Evolutionary conservation across 2,888 invertebrate species (phyloP).

Genomic region (Eubasilissa splendida): DNA sequence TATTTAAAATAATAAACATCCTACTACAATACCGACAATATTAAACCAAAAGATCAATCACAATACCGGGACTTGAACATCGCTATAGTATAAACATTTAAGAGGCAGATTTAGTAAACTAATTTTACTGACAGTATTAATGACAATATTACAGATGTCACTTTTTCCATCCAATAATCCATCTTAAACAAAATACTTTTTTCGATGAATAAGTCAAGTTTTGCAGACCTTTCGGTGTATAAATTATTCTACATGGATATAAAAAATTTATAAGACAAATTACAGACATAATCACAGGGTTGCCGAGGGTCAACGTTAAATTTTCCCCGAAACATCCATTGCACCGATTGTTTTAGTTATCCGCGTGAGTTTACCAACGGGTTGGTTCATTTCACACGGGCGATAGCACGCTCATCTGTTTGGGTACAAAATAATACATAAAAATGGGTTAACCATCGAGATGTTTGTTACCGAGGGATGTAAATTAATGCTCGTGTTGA

Average conservation of each 20-base stretch:
- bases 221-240: not conserved
- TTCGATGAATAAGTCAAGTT: not conserved
- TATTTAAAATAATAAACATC: conserved; percentile 8
- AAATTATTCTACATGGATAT: conserved; percentile 27
- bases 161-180: no score
- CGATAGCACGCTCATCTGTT: not conserved
- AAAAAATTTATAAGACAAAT: conserved; percentile 7
- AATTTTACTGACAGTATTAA: no score
- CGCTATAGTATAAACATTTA: no score
- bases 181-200: no score
- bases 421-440: conserved; percentile 13
- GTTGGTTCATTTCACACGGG: not conserved
- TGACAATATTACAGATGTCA: no score
- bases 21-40: conserved; percentile 18
- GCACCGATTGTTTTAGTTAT: conserved; percentile 35
- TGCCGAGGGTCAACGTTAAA: conserved; percentile 14
- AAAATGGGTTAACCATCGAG: no score
- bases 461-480: no score
- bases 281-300: conserved; percentile 38
- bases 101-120: no score
- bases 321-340: conserved; percentile 39
- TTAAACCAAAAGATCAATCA: not conserved
- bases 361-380: not conserved
- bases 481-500: no score
- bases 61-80: not conserved